Evolutionary conservation across 2,888 invertebrate genomes (phyloP).

Genomic region (Diarsia mendica): DNA sequence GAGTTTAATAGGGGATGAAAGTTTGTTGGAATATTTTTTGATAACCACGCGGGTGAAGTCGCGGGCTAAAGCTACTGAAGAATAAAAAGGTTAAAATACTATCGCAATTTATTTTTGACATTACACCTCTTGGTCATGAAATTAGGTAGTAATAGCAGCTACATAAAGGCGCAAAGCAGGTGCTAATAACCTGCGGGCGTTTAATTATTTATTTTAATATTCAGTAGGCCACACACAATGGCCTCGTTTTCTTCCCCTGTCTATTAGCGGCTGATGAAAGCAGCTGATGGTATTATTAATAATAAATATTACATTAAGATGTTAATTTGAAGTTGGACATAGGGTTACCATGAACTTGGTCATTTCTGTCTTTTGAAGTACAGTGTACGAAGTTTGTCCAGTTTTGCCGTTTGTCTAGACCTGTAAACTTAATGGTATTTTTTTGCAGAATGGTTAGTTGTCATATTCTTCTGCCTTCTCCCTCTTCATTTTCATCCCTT

Average conservation of each 20-base stretch:
- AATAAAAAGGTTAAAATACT: not conserved
- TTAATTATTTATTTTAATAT: constrained; percentile 25
- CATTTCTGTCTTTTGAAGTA: too few relatives aligned
- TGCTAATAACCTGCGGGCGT: not conserved
- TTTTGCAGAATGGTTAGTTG: too few relatives aligned
- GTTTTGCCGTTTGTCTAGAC: too few relatives aligned
- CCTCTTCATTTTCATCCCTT: too few relatives aligned
- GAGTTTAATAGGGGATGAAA: too few relatives aligned
- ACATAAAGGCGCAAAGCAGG: constrained; percentile 8
- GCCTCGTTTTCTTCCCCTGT: constrained; percentile 20
- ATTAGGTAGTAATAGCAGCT: not conserved
- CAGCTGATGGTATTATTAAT: constrained; percentile 32
- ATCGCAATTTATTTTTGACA: not conserved
- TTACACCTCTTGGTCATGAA: not conserved
- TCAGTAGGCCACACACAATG: constrained; percentile 30
- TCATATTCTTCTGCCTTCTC: too few relatives aligned
- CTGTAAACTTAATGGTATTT: too few relatives aligned
- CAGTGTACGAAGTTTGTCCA: too few relatives aligned
- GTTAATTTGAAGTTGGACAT: constrained; percentile 28
- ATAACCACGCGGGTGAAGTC: too few relatives aligned
- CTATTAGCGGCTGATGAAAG: constrained; percentile 37
- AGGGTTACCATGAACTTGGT: not conserved
- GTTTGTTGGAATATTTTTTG: too few relatives aligned
- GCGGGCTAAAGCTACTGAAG: too few relatives aligned
- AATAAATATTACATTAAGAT: constrained; percentile 50